Base-by-base conservation (phyloP, 2,888 invertebrate species). In the Sphaeridia pumilis region DNA sequence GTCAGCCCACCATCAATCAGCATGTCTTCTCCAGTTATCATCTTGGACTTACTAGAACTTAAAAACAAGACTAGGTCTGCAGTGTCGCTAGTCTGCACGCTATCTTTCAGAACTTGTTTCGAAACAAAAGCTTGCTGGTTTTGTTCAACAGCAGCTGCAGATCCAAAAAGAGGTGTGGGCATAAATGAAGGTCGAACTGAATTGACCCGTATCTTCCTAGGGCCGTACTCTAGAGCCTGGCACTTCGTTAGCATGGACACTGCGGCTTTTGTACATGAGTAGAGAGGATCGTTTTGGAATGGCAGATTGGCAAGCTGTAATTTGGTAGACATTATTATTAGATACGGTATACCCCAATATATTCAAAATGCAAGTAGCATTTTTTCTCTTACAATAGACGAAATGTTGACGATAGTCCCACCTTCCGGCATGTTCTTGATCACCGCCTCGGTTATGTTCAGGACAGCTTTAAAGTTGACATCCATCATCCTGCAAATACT, bases 1-100 rank as follows among this genome's bases (percentile, higher is more conserved):
- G 17, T 7, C 20, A 5, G 10, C 5, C 52, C 52, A 12, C 38
- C 52, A 46, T 52, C 52, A 4, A 52, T 46, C 2, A 41, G 41
- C 3, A 52, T 38, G 24, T 52, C 52, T 20, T 52, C 46, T 1
- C 42, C 52, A 3, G 41, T 52, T 22, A 52, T 52, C 52, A 52
- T 52, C 4, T 21, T 17, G 5, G 52, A 26, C 25, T 46, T 28
- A 4, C n/a, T 27, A 1, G 52, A 52, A 10, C 46, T 46, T 3
- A 52, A 24, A 17, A 52, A 52, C 5, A 46, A 25, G 22, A 52
- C 24, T 1, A 52, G 5, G 12, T 52, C 31, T 1, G 52, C 52
- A 1, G 24, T 20, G n/a, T 52, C 38, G 17, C 2, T 24, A 1
- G 52, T 46, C 21, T 52, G 10, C 12, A 44, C 26, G 4, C 21